Evolutionary conservation across 2,888 invertebrate genomes (phyloP), one percentile per base, ranked within the genome.

Genomic region (Odiellus spinosus): DNA sequence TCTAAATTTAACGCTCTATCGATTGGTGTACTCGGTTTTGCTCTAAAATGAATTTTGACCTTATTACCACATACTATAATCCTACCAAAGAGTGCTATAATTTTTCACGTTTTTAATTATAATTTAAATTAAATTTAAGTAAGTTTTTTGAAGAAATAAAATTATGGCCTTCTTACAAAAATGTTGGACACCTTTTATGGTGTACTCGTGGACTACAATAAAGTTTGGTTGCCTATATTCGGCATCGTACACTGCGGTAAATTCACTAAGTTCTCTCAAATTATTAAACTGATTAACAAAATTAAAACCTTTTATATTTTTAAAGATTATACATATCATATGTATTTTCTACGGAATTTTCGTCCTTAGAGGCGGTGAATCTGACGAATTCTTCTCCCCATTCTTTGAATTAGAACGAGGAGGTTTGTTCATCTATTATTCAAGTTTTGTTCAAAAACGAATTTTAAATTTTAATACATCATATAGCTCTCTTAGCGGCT

Each of bases 321-420:
- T n/a, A n/a, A 55, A 73, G 73, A 78, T 83, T 2, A 68, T 81
- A 60, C 78, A 82, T 53, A 58, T 82, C 21, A 73, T 86, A 12
- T 61, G 82, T 1, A 83, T 85, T 55, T 82, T 81, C 3, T 69
- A 77, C 55, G 76, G 82, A 48, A 66, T 68, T 1, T 86, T 86
- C 63, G 79, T 84, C 67, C 75, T 88, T 70, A 65, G 66, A 54
- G 88, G 88, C n/a, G 88, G 88, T 17, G 86, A 87, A 60, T 87
- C 87, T 0, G 78, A 83, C 0, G 86, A 87, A 63, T 69, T 87
- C 3, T 88, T 86, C 70, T 82, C 82, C 60, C 88, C 88, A 0
- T 69, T 86, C 32, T 90, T 88, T 67, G 88, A 90, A 68, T 19
- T 52, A 2, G 47, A 47, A 6, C 36, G 45, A 21, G 33, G 33